A percentile compares a stretch with the other conserved stretches of the same genome.
Conservation (phyloP, 2,888 invertebrate species). For the Eulithis prunata region DNA sequence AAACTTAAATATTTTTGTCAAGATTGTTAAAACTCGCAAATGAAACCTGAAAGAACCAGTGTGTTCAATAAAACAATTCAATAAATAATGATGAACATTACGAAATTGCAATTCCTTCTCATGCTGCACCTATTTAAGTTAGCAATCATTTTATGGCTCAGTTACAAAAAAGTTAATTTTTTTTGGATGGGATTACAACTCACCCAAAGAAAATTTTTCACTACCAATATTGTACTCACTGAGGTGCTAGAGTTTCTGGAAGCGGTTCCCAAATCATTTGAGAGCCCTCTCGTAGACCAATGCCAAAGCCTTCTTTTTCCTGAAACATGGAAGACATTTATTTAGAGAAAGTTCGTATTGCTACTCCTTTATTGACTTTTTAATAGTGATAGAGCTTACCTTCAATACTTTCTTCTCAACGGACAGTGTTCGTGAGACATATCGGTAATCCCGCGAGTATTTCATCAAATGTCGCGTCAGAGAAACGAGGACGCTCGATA, state of each 20-base stretch:
- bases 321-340: constrained; percentile 53
- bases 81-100: not conserved
- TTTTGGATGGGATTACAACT: not conserved
- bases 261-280: constrained; percentile 86
- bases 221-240: constrained; percentile 59
- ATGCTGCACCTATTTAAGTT: not conserved
- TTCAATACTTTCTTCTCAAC: constrained; percentile 95
- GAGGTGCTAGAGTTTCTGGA: constrained; percentile 65
- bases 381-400: constrained; percentile 59
- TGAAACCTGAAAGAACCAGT: not conserved
- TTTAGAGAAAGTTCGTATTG: no score
- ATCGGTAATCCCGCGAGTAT: constrained; percentile 96
- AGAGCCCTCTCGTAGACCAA: constrained; percentile 86
- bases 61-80: not conserved
- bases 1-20: no score
- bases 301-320: constrained; percentile 89
- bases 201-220: no score
- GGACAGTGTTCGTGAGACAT: constrained; percentile 94
- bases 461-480: constrained; percentile 92
- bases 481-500: constrained; percentile 92
- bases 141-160: constrained; percentile 4
- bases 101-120: not conserved
- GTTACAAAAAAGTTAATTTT: constrained; percentile 17
- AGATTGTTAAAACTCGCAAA: no score
- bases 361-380: no score